Percentiles rank a stretch among this genome's conserved stretches.
Evolutionary conservation across 2,888 invertebrate genomes (phyloP).

Genomic region (Heliconius ethilla): DNA sequence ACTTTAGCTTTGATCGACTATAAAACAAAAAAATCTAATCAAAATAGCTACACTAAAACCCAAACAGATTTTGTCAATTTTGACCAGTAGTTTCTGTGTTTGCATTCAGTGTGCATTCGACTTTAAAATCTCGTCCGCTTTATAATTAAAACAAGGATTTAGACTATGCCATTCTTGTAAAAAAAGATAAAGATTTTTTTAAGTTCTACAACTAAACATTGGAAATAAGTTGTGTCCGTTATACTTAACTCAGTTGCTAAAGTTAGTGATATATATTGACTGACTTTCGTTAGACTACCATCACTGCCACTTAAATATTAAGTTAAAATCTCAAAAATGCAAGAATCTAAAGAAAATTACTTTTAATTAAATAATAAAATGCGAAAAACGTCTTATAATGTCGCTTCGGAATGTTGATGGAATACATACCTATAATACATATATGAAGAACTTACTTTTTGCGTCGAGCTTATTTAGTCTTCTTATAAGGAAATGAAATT

Average conservation of each 20-base stretch:
- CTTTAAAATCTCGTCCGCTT: no score
- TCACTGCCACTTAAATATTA: background rate
- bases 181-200: no score
- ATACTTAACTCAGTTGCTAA: background rate
- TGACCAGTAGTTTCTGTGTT: no score
- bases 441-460: background rate
- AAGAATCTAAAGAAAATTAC: background rate
- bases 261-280: background rate
- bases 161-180: no score
- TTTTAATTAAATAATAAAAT: conserved; percentile 8
- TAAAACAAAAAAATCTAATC: no score
- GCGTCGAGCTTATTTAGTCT: background rate
- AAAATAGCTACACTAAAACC: no score
- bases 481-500: background rate
- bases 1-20: no score
- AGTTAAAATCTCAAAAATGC: background rate
- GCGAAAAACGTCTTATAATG: background rate
- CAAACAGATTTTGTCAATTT: no score
- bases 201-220: no score
- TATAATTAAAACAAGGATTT: no score
- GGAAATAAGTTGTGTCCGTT: background rate
- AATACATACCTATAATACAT: background rate
- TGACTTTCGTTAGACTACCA: background rate
- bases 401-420: background rate
- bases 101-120: no score